Evolutionary conservation across 2,113 vertebrate genomes (phyloP), one percentile per base, ranked within the genome.

Genomic region (Percopsis transmontana): DNA sequence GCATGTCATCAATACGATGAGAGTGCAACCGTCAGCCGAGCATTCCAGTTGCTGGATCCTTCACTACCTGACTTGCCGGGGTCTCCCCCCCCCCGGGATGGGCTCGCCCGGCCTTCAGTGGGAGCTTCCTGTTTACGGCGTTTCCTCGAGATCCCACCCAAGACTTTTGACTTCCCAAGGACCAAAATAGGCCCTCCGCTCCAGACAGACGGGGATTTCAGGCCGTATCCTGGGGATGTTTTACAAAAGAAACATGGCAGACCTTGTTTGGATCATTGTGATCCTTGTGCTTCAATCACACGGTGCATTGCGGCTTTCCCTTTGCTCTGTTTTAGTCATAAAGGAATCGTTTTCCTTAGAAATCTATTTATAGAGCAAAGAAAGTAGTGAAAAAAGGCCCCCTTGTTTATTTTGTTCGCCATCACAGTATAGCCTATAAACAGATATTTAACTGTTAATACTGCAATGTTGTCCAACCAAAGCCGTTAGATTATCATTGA

Each of bases 151-250:
- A 89, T 84, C 81, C 87, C 87, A 80, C 82, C 83, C 75, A 77
- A 70, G 66, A 73, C 70, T 78, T 21, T 84, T 86, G 78, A 76
- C 79, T 76, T 70, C 50, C 50, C 63, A 54, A 54, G 5, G 64
- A 75, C 75, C 57, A 66, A 87, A 86, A 82, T 66, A 82, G 70
- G 54, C 62, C 74, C 53, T 2, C 13, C 74, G 58, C 68, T 33
- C 27, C 60, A 52, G 76, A 84, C 58, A 19, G 64, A 83, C 15
- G 63, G 76, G 86, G 75, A 80, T 82, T 88, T 82, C 58, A 72
- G 73, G 53, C 74, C 57, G 72, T 82, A 88, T 92, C 89, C 91
- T 91, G 63, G 90, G 90, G 91, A 92, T 87, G 87, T 79, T 74
- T 80, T 60, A 87, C 87, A 85, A 88, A 90, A 82, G 73, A 76